phyloP scores from a whole-genome alignment of 2,113 vertebrate genomes.

The Passer domesticus region DNA sequence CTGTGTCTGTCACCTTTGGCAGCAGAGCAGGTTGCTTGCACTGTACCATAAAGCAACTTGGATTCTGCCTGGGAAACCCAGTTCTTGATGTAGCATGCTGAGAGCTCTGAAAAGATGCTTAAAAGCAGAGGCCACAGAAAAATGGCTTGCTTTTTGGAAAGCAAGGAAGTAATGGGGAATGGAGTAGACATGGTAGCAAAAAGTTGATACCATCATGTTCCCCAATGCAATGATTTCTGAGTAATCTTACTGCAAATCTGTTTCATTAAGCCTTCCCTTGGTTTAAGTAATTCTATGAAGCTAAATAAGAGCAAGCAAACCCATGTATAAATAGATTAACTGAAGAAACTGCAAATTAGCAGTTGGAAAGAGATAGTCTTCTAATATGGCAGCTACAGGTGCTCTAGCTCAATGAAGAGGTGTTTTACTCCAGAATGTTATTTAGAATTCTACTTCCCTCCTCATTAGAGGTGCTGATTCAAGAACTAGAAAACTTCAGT shows the following conservation, averaged over 20 bases:
- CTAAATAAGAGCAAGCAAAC: not conserved
- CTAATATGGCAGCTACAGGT: not conserved
- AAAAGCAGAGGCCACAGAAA: not conserved
- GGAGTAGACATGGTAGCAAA: not conserved
- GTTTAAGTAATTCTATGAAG: not conserved
- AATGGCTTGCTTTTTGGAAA: not conserved
- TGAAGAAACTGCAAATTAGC: not conserved
- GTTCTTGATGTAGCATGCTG: not conserved
- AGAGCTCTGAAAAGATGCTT: not conserved
- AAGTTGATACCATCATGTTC: not conserved
- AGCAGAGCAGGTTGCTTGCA: not conserved
- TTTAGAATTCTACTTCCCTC: fast-evolving
- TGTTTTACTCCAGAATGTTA: not conserved
- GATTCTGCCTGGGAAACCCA: not conserved
- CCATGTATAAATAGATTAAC: not conserved
- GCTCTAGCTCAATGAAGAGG: not conserved
- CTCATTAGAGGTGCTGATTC: not conserved
- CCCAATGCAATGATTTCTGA: not conserved
- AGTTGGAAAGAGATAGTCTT: not conserved
- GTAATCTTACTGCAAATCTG: not conserved
- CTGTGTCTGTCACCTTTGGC: not conserved
- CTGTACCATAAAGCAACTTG: not conserved
- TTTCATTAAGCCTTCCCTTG: not conserved
- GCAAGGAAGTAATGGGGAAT: no score
- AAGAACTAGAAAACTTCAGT: not conserved